Evolutionary conservation across 2,888 invertebrate genomes (phyloP).

Genomic region (Chymomyza amoena): DNA sequence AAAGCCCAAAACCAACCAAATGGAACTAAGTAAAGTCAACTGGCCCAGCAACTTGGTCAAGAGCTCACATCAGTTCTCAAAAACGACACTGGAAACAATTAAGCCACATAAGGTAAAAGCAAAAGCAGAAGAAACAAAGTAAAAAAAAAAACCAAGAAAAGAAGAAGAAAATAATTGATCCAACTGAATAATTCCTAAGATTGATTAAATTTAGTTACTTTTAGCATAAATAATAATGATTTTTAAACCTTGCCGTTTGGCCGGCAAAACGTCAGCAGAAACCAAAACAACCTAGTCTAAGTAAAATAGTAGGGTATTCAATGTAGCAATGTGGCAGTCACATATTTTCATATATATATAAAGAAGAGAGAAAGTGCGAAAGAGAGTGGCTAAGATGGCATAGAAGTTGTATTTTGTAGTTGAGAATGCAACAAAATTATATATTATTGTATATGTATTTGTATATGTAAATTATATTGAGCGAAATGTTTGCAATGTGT

Average conservation of each 20-base stretch:
- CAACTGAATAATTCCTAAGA: slow-evolving; percentile 78
- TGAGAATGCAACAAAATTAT: slow-evolving; percentile 24
- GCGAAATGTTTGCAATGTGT: not conserved
- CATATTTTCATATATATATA: slow-evolving; percentile 44
- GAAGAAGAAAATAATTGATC: slow-evolving; percentile 60
- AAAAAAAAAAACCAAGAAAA: slow-evolving; percentile 15
- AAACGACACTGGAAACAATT: slow-evolving; percentile 19
- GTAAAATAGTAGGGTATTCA: slow-evolving; percentile 47
- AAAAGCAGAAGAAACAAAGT: slow-evolving; percentile 31
- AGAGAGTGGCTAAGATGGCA: not conserved
- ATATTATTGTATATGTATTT: slow-evolving; percentile 21
- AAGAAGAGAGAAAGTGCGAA: not conserved
- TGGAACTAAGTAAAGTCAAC: slow-evolving; percentile 7
- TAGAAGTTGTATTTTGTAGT: slow-evolving; percentile 30
- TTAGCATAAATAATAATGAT: slow-evolving; percentile 73
- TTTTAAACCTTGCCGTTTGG: slow-evolving; percentile 62
- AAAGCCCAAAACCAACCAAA: slow-evolving; percentile 7
- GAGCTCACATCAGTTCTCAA: not conserved
- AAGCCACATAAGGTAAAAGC: slow-evolving; percentile 8
- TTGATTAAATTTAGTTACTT: slow-evolving; percentile 75
- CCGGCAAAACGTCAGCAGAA: slow-evolving; percentile 22
- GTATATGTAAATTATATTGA: slow-evolving; percentile 17
- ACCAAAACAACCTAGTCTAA: slow-evolving; percentile 19
- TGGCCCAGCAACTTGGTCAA: slow-evolving; percentile 31
- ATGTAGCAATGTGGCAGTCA: slow-evolving; percentile 34